These are phyloP conservation scores for Laticauda laticaudata DNA, from an alignment of 2,113 vertebrate species.

Conservation along the genomic window DNA sequence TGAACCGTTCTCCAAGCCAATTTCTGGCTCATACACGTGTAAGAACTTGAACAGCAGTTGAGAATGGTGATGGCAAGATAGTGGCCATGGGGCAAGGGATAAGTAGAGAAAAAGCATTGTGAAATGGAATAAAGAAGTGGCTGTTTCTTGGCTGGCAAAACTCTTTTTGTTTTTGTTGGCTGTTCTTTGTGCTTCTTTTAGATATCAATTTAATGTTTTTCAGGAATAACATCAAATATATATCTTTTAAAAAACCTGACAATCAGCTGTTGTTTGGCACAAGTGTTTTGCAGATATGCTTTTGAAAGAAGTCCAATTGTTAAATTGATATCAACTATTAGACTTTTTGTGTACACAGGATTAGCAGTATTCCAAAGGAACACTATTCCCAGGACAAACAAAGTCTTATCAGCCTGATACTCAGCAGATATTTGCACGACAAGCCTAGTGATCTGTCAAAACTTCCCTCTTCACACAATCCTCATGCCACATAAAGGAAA, in stretches of 20 bases:
- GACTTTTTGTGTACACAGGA: not conserved
- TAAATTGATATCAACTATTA: not conserved
- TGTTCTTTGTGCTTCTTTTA: not conserved
- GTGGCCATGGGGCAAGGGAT: not conserved
- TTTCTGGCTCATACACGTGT: not conserved
- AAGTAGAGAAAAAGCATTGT: not conserved
- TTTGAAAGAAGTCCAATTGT: not conserved
- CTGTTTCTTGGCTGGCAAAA: not conserved
- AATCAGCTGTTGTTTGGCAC: not conserved
- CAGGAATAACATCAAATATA: not conserved
- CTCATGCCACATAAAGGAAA: not conserved
- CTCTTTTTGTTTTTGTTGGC: not conserved
- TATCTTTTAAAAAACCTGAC: not conserved
- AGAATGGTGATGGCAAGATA: not conserved
- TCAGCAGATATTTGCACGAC: not conserved
- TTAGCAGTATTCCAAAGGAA: not conserved
- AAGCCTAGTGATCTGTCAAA: not conserved
- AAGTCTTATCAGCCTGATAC: not conserved
- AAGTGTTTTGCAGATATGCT: not conserved
- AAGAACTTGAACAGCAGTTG: not conserved
- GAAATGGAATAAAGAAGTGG: not conserved
- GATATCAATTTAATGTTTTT: not conserved
- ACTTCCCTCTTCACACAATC: not conserved
- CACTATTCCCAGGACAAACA: not conserved
- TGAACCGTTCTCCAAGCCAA: not conserved